These are phyloP conservation scores for Arrhopalites spinosus DNA, from an alignment of 2,888 invertebrate genomes.

Conservation along the genomic window DNA sequence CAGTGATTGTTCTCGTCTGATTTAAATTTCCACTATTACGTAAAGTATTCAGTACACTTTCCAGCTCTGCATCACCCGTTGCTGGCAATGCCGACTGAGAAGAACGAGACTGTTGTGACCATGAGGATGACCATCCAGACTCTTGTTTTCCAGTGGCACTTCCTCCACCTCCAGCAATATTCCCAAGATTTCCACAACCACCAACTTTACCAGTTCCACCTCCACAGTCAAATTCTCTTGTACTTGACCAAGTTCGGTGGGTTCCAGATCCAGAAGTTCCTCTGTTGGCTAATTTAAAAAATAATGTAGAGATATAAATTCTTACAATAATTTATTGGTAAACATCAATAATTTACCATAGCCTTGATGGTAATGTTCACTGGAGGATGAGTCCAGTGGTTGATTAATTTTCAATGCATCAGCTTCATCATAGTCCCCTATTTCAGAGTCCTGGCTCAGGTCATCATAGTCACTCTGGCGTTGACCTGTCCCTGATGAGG, in stretches of 20 bases:
- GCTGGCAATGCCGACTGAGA: neutral
- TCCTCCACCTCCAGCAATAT: neutral
- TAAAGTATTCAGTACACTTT: neutral
- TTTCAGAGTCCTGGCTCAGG: neutral
- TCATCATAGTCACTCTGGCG: neutral
- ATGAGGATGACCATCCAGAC: constrained; percentile 18
- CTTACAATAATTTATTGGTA: too few relatives aligned
- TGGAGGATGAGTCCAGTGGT: neutral
- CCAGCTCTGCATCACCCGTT: neutral
- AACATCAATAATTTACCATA: too few relatives aligned
- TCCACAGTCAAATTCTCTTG: neutral
- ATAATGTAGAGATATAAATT: too few relatives aligned
- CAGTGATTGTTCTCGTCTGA: neutral
- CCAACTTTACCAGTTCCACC: neutral
- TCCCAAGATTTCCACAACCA: neutral
- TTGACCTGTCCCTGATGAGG: neutral
- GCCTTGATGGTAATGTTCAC: neutral
- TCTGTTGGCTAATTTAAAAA: neutral
- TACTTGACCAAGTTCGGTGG: too few relatives aligned
- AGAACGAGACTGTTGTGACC: neutral
- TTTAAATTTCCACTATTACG: neutral
- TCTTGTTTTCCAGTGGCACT: constrained; percentile 3
- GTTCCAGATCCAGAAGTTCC: neutral
- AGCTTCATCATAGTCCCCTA: neutral
- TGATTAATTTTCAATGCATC: neutral